Percentiles rank a stretch among this genome's conserved stretches.
These are phyloP conservation scores for Drosophila rufa DNA, from an alignment of 1,140 invertebrate species.

Conservation along the genomic window DNA sequence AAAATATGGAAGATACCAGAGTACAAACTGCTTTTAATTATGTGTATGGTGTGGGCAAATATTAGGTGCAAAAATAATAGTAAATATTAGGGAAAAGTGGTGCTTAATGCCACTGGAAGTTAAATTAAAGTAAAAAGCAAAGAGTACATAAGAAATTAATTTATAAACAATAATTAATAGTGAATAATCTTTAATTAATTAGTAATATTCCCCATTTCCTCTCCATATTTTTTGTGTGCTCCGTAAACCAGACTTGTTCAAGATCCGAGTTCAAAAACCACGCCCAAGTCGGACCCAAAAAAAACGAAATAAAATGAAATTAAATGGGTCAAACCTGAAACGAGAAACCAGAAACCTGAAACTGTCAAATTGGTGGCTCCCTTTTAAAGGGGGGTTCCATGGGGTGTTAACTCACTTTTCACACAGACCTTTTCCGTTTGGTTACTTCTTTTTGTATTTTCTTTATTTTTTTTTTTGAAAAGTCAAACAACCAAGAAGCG, in stretches of 20 bases:
- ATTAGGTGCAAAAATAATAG: conserved; percentile 17
- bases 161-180: background rate
- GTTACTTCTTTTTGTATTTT: conserved; percentile 15
- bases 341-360: conserved; percentile 45
- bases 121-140: background rate
- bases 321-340: conserved; percentile 46
- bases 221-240: background rate
- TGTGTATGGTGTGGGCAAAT: conserved; percentile 39
- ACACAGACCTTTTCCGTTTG: conserved; percentile 31
- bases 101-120: background rate
- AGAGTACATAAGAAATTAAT: background rate
- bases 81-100: conserved; percentile 1
- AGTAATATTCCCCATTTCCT: conserved; percentile 12
- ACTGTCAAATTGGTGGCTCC: conserved; percentile 42
- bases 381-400: background rate
- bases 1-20: conserved; percentile 22
- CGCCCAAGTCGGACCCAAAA: conserved; percentile 28
- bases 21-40: conserved; percentile 45
- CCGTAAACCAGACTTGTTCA: conserved; percentile 12
- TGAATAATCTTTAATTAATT: conserved; percentile 2
- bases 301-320: conserved; percentile 10
- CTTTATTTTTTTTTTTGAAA: conserved; percentile 38
- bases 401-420: conserved; percentile 31
- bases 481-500: conserved; percentile 61
- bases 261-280: conserved; percentile 35